Conservation (phyloP, 1,140 invertebrate genomes). For the Dryas iulia region DNA sequence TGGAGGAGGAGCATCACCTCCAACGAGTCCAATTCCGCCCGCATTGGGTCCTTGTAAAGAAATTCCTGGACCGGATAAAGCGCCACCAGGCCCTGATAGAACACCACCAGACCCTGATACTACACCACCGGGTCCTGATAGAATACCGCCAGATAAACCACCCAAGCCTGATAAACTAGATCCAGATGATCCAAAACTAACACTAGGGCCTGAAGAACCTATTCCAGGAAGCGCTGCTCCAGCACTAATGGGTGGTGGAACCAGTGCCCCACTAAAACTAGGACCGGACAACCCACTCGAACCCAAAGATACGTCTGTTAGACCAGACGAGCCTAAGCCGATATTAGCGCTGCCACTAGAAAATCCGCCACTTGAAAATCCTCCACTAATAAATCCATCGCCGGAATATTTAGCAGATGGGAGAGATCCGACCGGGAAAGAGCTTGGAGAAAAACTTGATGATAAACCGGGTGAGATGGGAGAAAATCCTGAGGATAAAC, state of each 20-base stretch:
- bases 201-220: background rate
- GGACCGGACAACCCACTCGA: background rate
- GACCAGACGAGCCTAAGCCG: constrained; percentile 29
- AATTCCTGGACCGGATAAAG: background rate
- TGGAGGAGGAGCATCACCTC: constrained; percentile 44
- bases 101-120: background rate
- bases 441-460: constrained; percentile 65
- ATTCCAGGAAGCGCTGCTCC: constrained; percentile 19
- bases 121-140: background rate
- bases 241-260: constrained; percentile 15
- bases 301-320: constrained; percentile 23
- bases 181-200: constrained; percentile 14
- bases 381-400: constrained; percentile 30
- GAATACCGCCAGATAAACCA: too few relatives aligned
- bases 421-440: constrained; percentile 63
- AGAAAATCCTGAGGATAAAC: constrained; percentile 51
- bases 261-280: constrained; percentile 5
- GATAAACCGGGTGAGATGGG: constrained; percentile 42
- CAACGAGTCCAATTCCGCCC: constrained; percentile 16
- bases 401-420: constrained; percentile 63
- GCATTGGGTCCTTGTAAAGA: background rate
- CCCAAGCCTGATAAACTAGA: constrained; percentile 15
- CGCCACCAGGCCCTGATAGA: background rate
- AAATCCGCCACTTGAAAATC: constrained; percentile 19
- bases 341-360: constrained; percentile 3